Evolutionary conservation across 2,888 invertebrate genomes (phyloP), one percentile per base, ranked within the genome.

Genomic region (Osedax fenrisi): DNA sequence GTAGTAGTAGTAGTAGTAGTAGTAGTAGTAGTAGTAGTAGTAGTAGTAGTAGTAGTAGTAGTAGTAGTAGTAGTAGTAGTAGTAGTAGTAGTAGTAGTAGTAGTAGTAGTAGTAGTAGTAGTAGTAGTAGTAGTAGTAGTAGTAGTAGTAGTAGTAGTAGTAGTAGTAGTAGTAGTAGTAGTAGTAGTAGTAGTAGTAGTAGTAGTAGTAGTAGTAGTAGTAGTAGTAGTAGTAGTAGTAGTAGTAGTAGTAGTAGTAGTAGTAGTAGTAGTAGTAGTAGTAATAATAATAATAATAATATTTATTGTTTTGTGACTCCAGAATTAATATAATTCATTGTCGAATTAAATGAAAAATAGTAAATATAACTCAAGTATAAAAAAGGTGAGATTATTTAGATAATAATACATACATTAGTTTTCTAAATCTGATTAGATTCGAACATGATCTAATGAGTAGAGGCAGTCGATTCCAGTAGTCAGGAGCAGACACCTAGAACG

Each of bases 21-120:
- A 56, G 56, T 56, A 56, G 56, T 56, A 56, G 56, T 56, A 56
- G 56, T 56, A 56, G 56, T 56, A 56, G 56, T 56, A 56, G 56
- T 56, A 56, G 56, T 56, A 56, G 56, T 56, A 56, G 56, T 56
- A 56, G 56, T 56, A 56, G 56, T 56, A 56, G 56, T 56, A 56
- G 56, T 56, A 56, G 56, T 56, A 56, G 56, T 56, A 56, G 56
- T 56, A 56, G 56, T 0, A 56, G 0, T 56, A 56, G 56, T 56
- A 0, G 56, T 56, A 56, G 56, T 56, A 0, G 56, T 56, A 56
- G 56, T 56, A 56, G 56, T 56, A 56, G 56, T 56, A 56, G 0
- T 56, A 56, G 56, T 56, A 0, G 56, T 56, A 56, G 56, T 56
- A 0, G 56, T 56, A 56, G 56, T 56, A 0, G 56, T 56, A 0